These are phyloP conservation scores for Apodemia duryi DNA, from an alignment of 2,888 invertebrate species.

Conservation along the genomic window DNA sequence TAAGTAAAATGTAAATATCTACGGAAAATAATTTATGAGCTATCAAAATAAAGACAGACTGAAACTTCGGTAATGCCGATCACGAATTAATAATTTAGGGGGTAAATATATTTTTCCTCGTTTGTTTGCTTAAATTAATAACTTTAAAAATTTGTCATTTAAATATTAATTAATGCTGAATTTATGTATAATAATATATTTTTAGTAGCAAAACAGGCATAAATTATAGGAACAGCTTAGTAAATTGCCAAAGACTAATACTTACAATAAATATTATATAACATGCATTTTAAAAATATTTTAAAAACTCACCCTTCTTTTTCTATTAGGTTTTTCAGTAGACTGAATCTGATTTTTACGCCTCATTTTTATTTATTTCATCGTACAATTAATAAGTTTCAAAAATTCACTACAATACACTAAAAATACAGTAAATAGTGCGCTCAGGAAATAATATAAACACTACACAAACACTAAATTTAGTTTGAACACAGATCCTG, in stretches of 20 bases:
- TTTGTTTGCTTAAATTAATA: too few relatives aligned
- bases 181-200: too few relatives aligned
- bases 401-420: not conserved
- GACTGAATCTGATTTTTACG: conserved; percentile 47
- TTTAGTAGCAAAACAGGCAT: too few relatives aligned
- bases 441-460: not conserved
- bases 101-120: too few relatives aligned
- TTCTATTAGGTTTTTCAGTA: conserved; percentile 57
- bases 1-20: too few relatives aligned
- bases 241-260: not conserved
- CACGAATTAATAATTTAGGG: too few relatives aligned
- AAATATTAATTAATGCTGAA: too few relatives aligned
- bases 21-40: too few relatives aligned
- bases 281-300: not conserved
- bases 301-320: conserved; percentile 56
- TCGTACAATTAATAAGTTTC: conserved; percentile 19
- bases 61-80: too few relatives aligned
- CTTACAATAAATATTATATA: not conserved
- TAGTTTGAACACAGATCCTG: conserved; percentile 24
- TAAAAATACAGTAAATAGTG: not conserved
- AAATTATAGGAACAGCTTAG: too few relatives aligned
- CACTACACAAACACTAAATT: conserved; percentile 30
- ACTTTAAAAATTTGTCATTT: too few relatives aligned
- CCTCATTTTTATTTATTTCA: conserved; percentile 42
- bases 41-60: too few relatives aligned